Evolutionary conservation across 1,140 invertebrate species (phyloP).

Genomic region (Drosophila ohnishii): DNA sequence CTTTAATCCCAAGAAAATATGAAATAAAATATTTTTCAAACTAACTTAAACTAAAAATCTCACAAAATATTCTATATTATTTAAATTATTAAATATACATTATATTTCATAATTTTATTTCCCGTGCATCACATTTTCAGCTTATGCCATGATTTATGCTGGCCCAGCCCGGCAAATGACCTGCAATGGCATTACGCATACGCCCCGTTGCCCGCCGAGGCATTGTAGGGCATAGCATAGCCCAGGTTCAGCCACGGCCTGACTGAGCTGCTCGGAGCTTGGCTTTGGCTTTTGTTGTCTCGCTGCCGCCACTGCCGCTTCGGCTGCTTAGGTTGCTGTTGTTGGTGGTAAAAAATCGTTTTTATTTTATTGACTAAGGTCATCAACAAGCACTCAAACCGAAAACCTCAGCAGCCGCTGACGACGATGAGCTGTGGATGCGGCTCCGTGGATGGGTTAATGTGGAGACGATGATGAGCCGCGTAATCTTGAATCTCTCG

Average conservation of each 20-base stretch:
- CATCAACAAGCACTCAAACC: conserved; percentile 57
- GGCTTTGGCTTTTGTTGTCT: conserved; percentile 48
- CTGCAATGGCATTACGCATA: conserved; percentile 59
- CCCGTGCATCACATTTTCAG: conserved; percentile 4
- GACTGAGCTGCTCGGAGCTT: conserved; percentile 21
- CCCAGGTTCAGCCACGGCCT: conserved; percentile 10
- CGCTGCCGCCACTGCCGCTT: conserved; percentile 10
- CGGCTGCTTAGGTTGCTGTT: conserved; percentile 5
- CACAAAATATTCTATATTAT: neutral
- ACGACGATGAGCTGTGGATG: conserved; percentile 24
- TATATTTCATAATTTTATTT: neutral
- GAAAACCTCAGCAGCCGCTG: conserved; percentile 18
- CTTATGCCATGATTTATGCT: conserved; percentile 27
- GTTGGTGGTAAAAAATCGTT: conserved; percentile 50
- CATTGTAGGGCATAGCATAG: conserved; percentile 47
- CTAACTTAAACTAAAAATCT: neutral
- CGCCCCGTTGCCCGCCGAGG: conserved; percentile 20
- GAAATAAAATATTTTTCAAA: too few relatives aligned
- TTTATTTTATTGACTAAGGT: conserved; percentile 80
- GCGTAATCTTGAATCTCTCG: conserved; percentile 62
- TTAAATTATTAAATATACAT: neutral
- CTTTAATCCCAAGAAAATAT: too few relatives aligned
- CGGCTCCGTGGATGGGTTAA: conserved; percentile 4
- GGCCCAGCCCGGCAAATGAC: conserved; percentile 14
- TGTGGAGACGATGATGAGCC: conserved; percentile 31